phyloP scores from a whole-genome alignment of 2,888 invertebrate species.

The Lagria hirta region DNA sequence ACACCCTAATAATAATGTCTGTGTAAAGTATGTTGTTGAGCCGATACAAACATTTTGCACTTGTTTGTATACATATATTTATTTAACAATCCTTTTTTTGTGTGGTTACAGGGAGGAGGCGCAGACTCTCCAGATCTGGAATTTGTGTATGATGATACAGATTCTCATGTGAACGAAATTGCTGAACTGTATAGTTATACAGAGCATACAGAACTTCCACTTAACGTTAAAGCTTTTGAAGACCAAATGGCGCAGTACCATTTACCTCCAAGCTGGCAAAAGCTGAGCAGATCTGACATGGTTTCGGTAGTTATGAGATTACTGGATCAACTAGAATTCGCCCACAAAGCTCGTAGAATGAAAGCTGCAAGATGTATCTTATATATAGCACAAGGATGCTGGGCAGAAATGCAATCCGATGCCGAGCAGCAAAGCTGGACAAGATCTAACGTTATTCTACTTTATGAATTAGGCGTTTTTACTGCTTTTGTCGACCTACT shows the following conservation, averaged over 20 bases:
- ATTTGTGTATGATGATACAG: slow-evolving; percentile 90
- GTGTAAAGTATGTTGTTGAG: too few relatives aligned
- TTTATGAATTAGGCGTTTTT: slow-evolving; percentile 9
- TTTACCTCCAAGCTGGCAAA: neutral
- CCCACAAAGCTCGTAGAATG: slow-evolving; percentile 4
- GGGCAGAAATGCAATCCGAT: neutral
- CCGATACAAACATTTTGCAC: too few relatives aligned
- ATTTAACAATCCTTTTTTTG: too few relatives aligned
- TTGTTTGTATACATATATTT: too few relatives aligned
- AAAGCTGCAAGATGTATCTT: slow-evolving; percentile 9
- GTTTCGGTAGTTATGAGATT: slow-evolving; percentile 9
- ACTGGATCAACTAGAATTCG: slow-evolving; percentile 21
- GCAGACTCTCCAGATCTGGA: slow-evolving; percentile 85
- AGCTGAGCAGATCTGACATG: neutral
- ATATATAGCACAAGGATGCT: slow-evolving; percentile 23
- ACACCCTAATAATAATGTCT: too few relatives aligned
- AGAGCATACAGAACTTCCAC: slow-evolving; percentile 2
- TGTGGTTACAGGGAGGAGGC: slow-evolving; percentile 54
- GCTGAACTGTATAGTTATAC: slow-evolving; percentile 13
- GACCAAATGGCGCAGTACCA: neutral
- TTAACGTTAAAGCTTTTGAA: slow-evolving; percentile 1
- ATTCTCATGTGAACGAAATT: slow-evolving; percentile 69
- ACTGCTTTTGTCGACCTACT: slow-evolving; percentile 4
- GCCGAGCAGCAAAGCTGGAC: slow-evolving; percentile 1
- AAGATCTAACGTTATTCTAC: slow-evolving; percentile 3